Conservation (phyloP, 2,888 invertebrate genomes). For the Hypercompe scribonia region DNA sequence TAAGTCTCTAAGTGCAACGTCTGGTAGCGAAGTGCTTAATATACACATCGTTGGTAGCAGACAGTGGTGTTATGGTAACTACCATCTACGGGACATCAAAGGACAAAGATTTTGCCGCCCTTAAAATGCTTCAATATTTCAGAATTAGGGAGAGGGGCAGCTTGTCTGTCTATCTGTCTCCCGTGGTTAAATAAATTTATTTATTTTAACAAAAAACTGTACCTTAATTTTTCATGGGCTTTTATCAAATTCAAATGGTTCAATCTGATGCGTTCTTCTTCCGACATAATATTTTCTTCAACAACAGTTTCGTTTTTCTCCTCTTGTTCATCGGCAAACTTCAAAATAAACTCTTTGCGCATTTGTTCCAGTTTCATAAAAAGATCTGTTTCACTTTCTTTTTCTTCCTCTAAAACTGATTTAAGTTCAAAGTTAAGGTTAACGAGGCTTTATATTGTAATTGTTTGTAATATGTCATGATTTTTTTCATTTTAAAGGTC, state of each 20-base stretch:
- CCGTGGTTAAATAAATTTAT: neutral
- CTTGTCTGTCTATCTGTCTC: too few relatives aligned
- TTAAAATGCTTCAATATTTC: too few relatives aligned
- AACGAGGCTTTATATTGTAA: neutral
- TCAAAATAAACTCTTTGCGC: conserved; percentile 2
- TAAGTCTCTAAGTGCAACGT: too few relatives aligned
- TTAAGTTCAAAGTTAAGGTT: neutral
- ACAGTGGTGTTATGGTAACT: too few relatives aligned
- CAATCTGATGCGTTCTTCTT: conserved; percentile 12
- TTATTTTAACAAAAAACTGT: neutral
- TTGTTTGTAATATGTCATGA: too few relatives aligned
- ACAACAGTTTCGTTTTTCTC: neutral
- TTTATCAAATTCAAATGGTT: conserved; percentile 61
- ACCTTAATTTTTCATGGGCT: conserved; percentile 74
- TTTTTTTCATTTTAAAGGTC: too few relatives aligned
- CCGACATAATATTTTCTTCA: neutral
- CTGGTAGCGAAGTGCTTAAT: too few relatives aligned
- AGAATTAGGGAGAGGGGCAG: neutral
- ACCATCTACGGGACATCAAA: too few relatives aligned
- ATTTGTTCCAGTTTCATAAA: conserved; percentile 12
- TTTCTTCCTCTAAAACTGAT: conserved; percentile 8
- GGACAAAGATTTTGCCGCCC: too few relatives aligned
- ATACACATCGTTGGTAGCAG: too few relatives aligned
- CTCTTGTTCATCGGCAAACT: neutral
- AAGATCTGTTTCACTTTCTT: conserved; percentile 2